Conservation (phyloP, 2,888 invertebrate genomes). For the Drosophila niveifrons region DNA sequence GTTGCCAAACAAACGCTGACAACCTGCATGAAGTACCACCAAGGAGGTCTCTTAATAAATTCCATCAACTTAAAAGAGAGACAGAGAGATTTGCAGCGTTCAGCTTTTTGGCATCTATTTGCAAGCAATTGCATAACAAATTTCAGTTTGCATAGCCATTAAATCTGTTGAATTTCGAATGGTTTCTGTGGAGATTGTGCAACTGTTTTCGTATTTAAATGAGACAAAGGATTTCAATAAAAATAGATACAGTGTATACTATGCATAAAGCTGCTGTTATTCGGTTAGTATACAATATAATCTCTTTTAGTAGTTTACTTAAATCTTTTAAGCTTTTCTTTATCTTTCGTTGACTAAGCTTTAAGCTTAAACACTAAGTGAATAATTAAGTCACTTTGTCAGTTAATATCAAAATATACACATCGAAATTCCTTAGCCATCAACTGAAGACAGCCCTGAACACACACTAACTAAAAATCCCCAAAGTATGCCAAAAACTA, state of each 20-base stretch:
- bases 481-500: constrained; percentile 2
- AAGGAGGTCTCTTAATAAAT: constrained; percentile 29
- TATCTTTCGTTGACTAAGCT: neutral
- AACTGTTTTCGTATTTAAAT: neutral
- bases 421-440: neutral
- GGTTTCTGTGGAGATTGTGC: neutral
- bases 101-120: constrained; percentile 14
- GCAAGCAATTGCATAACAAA: constrained; percentile 15
- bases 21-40: constrained; percentile 4
- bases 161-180: constrained; percentile 3
- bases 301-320: neutral
- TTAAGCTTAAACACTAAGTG: neutral
- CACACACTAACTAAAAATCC: neutral
- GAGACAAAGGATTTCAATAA: neutral
- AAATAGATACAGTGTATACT: neutral
- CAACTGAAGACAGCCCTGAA: neutral
- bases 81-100: neutral
- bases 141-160: neutral
- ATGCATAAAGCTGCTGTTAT: neutral
- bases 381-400: neutral
- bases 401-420: constrained; percentile 1
- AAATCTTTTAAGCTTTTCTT: neutral
- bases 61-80: constrained; percentile 13
- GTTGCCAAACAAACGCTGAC: constrained; percentile 69
- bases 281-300: too few species aligned